Percentiles rank a stretch among this genome's conserved stretches.
Conservation (phyloP, 2,888 invertebrate genomes). For the Lepidochitona cinerea region DNA sequence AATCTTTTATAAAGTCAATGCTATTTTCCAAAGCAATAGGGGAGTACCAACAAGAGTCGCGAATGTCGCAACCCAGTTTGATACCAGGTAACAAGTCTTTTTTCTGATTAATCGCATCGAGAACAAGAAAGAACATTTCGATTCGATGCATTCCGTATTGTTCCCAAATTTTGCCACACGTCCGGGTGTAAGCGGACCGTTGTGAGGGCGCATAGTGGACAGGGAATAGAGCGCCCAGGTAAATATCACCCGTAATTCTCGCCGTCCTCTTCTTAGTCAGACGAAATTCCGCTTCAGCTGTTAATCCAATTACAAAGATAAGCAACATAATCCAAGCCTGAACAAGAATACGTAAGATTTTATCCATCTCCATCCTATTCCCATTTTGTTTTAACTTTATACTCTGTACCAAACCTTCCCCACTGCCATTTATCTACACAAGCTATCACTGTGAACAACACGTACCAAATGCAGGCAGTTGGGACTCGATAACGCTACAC, state of each 20-base stretch:
- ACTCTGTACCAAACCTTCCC: neutral
- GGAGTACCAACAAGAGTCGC: constrained; percentile 88
- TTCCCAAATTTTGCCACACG: constrained; percentile 79
- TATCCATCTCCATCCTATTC: neutral
- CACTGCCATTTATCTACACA: too few species aligned
- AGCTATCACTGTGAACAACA: too few species aligned
- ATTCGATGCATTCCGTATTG: constrained; percentile 83
- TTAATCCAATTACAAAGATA: neutral
- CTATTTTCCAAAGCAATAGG: constrained; percentile 84
- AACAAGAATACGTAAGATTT: neutral
- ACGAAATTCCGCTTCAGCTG: constrained; percentile 19
- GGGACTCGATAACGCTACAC: too few species aligned
- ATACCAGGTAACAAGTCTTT: constrained; percentile 75
- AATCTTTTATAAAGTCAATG: constrained; percentile 82
- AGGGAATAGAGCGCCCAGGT: constrained; percentile 75
- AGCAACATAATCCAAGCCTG: neutral
- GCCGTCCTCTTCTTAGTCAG: constrained; percentile 39
- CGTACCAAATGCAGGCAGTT: too few species aligned
- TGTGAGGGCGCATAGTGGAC: constrained; percentile 74
- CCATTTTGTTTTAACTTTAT: neutral
- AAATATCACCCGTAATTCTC: constrained; percentile 74
- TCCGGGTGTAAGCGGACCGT: constrained; percentile 64
- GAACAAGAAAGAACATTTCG: constrained; percentile 72
- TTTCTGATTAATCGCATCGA: constrained; percentile 75
- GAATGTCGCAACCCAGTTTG: constrained; percentile 79